Evolutionary conservation across 2,113 vertebrate species (phyloP).

Genomic region (Elephas maximus): DNA sequence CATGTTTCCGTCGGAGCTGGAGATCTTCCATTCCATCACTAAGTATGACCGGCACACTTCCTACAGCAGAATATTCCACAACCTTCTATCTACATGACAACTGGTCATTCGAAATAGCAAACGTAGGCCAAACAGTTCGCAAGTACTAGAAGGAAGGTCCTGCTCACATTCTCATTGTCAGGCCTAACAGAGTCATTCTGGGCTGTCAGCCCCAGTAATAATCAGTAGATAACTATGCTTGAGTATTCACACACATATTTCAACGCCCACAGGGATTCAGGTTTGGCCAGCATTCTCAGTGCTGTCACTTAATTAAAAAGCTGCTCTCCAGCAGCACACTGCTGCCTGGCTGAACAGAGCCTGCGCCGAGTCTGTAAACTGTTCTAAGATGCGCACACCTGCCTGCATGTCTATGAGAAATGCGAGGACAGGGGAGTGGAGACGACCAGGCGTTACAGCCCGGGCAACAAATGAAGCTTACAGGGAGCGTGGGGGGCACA

Average conservation of each 20-base stretch:
- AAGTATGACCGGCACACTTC: fast-evolving
- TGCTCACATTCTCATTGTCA: not conserved
- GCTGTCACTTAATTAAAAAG: not conserved
- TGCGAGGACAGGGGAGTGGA: fast-evolving
- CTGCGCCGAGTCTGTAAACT: fast-evolving
- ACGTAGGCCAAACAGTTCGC: not conserved
- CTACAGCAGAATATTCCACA: fast-evolving
- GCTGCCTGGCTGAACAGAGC: not conserved
- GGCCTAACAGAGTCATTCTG: fast-evolving
- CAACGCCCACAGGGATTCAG: not conserved
- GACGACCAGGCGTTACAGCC: fast-evolving
- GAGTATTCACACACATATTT: fast-evolving
- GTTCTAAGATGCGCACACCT: not conserved
- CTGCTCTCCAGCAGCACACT: fast-evolving
- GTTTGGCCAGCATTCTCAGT: not conserved
- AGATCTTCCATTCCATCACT: fast-evolving
- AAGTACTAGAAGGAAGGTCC: not conserved
- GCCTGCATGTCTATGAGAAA: not conserved
- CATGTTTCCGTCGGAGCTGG: not conserved
- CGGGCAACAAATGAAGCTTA: fast-evolving
- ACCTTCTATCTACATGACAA: not conserved
- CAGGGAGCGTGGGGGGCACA: too few species aligned
- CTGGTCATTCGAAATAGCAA: fast-evolving
- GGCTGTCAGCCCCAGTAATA: too few species aligned
- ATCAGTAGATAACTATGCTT: fast-evolving